These are phyloP conservation scores for Aphodius granarius DNA, from an alignment of 2,888 invertebrate species.

Conservation along the genomic window DNA sequence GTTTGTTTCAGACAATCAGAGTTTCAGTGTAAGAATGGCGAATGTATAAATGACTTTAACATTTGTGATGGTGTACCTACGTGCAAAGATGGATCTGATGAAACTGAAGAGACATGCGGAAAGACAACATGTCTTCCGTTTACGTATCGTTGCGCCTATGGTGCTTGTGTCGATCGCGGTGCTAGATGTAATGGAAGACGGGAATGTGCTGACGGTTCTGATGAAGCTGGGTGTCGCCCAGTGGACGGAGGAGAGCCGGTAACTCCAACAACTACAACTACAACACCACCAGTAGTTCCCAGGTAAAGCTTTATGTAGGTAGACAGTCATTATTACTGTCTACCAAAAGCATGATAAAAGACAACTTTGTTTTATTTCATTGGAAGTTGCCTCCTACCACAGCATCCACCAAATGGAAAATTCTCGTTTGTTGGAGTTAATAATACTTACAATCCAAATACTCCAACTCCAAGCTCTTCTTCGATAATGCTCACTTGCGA, in stretches of 20 bases:
- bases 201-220: conserved; percentile 58
- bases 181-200: conserved; percentile 57
- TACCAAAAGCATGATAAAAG: no score
- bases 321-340: not conserved
- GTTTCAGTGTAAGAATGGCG: conserved; percentile 46
- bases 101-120: conserved; percentile 44
- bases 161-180: conserved; percentile 56
- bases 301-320: not conserved
- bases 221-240: conserved; percentile 47
- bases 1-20: conserved; percentile 11
- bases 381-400: not conserved
- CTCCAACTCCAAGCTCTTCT: not conserved
- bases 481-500: not conserved
- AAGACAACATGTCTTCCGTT: conserved; percentile 49
- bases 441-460: not conserved
- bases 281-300: not conserved
- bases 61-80: conserved; percentile 55
- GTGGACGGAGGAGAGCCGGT: not conserved
- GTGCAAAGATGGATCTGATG: conserved; percentile 56
- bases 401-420: conserved; percentile 2
- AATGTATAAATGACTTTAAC: conserved; percentile 50
- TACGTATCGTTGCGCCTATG: conserved; percentile 56
- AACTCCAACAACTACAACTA: not conserved
- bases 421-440: not conserved
- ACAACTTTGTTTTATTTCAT: no score